Evolutionary conservation across 2,113 vertebrate genomes (phyloP).

Genomic region (Muntiacus muntjak): DNA sequence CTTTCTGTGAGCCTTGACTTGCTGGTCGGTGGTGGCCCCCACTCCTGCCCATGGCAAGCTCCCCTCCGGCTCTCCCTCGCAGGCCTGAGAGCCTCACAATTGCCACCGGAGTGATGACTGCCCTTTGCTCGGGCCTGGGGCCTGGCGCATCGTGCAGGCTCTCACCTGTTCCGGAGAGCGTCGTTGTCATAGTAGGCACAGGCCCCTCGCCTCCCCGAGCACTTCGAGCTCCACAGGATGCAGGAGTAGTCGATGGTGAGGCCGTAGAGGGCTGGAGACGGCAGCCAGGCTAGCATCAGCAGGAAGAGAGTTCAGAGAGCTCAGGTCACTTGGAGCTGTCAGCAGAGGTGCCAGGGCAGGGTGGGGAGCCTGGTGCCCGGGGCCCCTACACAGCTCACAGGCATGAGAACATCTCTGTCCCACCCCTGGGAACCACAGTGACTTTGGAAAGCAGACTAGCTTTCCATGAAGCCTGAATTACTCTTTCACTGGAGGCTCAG

Average conservation of each 20-base stretch:
- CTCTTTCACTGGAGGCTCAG: background rate
- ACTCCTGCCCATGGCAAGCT: background rate
- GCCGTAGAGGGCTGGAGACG: slow-evolving; percentile 90
- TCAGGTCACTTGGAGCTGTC: background rate
- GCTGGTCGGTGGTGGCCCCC: background rate
- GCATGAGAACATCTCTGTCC: background rate
- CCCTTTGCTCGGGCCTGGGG: background rate
- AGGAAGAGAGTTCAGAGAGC: slow-evolving; percentile 22
- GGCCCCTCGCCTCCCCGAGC: slow-evolving; percentile 81
- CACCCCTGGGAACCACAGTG: background rate
- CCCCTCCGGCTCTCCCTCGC: rapidly evolving
- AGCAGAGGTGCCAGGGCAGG: background rate
- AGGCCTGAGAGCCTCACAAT: background rate
- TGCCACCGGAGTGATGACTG: rapidly evolving
- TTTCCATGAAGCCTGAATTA: background rate
- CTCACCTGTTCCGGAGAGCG: slow-evolving; percentile 89
- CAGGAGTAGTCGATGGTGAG: slow-evolving; percentile 92
- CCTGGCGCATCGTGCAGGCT: background rate
- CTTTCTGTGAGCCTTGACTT: background rate
- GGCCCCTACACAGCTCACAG: rapidly evolving
- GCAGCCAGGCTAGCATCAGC: slow-evolving; percentile 88
- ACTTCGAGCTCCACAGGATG: slow-evolving; percentile 87
- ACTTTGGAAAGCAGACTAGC: background rate
- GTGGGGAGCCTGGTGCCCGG: background rate
- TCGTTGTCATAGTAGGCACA: slow-evolving; percentile 94